Evolutionary conservation across 2,888 invertebrate genomes (phyloP).

Genomic region (Synergus laeviventris): DNA sequence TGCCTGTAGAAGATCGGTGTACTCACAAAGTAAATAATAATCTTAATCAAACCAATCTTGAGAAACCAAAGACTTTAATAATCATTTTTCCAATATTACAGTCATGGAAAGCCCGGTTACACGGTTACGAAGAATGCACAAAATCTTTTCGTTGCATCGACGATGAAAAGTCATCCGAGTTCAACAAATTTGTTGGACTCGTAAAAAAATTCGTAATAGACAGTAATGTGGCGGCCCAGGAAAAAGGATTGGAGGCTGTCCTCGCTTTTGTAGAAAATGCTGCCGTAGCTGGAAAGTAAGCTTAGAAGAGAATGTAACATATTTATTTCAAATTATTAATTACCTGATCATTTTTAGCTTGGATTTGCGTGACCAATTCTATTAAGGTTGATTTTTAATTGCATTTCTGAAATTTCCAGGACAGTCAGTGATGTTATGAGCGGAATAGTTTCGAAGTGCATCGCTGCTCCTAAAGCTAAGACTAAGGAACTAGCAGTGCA

Average conservation of each 20-base stretch:
- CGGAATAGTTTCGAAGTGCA: constrained; percentile 93
- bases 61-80: neutral
- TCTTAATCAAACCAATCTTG: neutral
- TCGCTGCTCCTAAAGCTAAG: constrained; percentile 93
- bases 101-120: constrained; percentile 96
- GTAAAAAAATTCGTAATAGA: constrained; percentile 97
- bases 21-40: constrained; percentile 85
- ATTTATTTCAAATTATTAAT: neutral
- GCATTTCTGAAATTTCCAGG: constrained; percentile 69
- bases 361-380: neutral
- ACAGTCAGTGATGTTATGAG: constrained; percentile 93
- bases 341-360: neutral
- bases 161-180: constrained; percentile 96
- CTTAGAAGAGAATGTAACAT: constrained; percentile 44
- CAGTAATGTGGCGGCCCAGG: constrained; percentile 96
- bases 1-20: constrained; percentile 93
- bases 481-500: constrained; percentile 94
- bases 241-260: constrained; percentile 95
- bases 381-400: neutral
- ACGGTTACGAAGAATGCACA: constrained; percentile 95
- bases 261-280: constrained; percentile 95
- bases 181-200: constrained; percentile 92
- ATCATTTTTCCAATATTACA: constrained; percentile 62
- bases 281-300: constrained; percentile 87
- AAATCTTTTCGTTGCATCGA: constrained; percentile 91